Percentiles rank a stretch among this genome's conserved stretches.
phyloP scores from a whole-genome alignment of 1,140 invertebrate species.

The Calliopsis andreniformis region DNA sequence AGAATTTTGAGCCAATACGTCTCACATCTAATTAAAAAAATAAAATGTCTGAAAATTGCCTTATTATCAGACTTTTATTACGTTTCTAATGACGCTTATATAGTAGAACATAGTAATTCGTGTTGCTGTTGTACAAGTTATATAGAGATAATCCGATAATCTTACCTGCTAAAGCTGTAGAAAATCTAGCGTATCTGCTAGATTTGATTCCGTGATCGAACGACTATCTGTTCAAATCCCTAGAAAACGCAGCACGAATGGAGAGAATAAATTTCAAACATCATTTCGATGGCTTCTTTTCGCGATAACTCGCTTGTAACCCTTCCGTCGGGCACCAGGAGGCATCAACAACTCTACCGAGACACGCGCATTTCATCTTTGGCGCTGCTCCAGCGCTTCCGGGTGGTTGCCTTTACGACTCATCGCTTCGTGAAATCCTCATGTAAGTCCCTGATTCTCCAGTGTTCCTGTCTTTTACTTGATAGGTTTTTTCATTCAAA shows the following conservation, averaged over 20 bases:
- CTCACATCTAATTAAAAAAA: too few relatives aligned
- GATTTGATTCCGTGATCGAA: conserved; percentile 18
- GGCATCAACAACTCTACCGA: conserved; percentile 46
- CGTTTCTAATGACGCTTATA: too few relatives aligned
- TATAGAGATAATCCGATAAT: conserved; percentile 2
- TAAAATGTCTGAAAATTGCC: too few relatives aligned
- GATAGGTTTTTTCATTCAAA: conserved; percentile 12
- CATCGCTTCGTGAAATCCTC: conserved; percentile 46
- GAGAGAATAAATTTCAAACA: conserved; percentile 37
- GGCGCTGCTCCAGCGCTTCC: conserved; percentile 62
- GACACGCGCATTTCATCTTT: conserved; percentile 53
- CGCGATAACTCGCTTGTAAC: conserved; percentile 30
- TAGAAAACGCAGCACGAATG: not conserved
- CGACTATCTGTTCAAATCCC: conserved; percentile 18
- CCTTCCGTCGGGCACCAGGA: conserved; percentile 36
- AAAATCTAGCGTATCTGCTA: conserved; percentile 32
- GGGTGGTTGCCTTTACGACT: conserved; percentile 54
- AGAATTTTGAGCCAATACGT: too few relatives aligned
- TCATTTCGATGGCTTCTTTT: conserved; percentile 21
- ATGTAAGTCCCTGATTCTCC: conserved; percentile 19
- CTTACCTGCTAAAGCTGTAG: conserved; percentile 39
- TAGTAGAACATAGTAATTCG: not conserved
- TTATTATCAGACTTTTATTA: too few relatives aligned
- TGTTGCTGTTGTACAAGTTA: not conserved
- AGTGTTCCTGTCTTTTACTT: conserved; percentile 23